Evolutionary conservation across 2,888 invertebrate genomes (phyloP).

Genomic region (Cinara cedri): DNA sequence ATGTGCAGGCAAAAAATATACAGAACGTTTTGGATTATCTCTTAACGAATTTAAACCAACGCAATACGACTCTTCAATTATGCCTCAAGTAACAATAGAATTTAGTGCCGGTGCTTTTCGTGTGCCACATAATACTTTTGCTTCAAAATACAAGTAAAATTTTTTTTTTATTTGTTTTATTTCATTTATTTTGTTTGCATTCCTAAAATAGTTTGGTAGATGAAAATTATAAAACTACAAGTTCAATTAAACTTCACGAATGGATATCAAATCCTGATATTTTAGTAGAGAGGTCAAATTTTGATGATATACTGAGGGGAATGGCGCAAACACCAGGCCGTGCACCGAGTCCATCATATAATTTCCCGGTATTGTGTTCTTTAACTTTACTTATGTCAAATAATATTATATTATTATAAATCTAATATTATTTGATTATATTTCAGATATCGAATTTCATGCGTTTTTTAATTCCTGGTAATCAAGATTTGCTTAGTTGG

Average conservation of each 20-base stretch:
- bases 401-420: too few species aligned
- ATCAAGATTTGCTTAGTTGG: not conserved
- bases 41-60: not conserved
- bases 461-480: not conserved
- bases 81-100: slow-evolving; percentile 11
- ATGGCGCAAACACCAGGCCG: not conserved
- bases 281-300: not conserved
- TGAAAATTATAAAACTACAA: not conserved
- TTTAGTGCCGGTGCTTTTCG: slow-evolving; percentile 12
- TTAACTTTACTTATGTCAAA: too few species aligned
- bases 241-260: not conserved
- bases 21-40: not conserved
- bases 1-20: slow-evolving; percentile 15
- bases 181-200: not conserved
- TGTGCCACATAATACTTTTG: slow-evolving; percentile 16
- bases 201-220: not conserved
- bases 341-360: not conserved
- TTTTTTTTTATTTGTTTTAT: not conserved
- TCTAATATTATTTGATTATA: not conserved
- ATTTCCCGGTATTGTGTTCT: slow-evolving; percentile 11
- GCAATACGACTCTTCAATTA: not conserved
- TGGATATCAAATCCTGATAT: slow-evolving; percentile 12
- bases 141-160: slow-evolving; percentile 7
- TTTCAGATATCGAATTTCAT: slow-evolving; percentile 38
- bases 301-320: slow-evolving; percentile 17